Evolutionary conservation across 2,113 vertebrate genomes (phyloP), one percentile per base, ranked within the genome.

Genomic region (Apodemus speciosus): DNA sequence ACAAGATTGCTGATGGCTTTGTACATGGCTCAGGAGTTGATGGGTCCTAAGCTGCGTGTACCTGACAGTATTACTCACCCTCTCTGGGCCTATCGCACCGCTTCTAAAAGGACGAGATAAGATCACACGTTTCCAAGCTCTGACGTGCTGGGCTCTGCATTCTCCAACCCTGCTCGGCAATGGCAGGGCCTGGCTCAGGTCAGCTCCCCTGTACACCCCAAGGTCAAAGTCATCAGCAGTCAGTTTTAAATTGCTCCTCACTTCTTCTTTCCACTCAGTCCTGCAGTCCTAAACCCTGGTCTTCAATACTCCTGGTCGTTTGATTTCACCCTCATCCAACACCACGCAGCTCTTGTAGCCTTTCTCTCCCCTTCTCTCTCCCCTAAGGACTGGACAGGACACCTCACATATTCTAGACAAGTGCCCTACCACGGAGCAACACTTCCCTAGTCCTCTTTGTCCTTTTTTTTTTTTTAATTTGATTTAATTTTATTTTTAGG

Each of bases 141-240:
- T 13, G 8, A 21, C 71, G 5, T 1, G 27, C 53, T 62, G 0
- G 0, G 38, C 51, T 51, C 20, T 3, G 10, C n/a, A 0, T 38
- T 32, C 23, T n/a, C 75, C 49, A 43, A 64, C 10, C 58, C 83
- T 46, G 51, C 10, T 15, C 40, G 27, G 62, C 20, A 35, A 58
- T 18, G 32, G 20, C 43, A 21, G 66, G n/a, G 40, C 38, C 15
- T 15, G 32, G 2, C 15, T 88, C 51, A 20, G n/a, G 71, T 40
- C 38, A 2, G 35, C 66, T 85, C 49, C 62, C 56, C 46, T 69
- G 53, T 0, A 0, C 43, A 64, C 40, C 18, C 80, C 75, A 35
- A 18, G 51, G 62, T 32, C 16, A 43, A 84, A 66, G 46, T 7
- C 49, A 30, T 27, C 60, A 60, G 7, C 2, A 35, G 27, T 21